phyloP scores from a whole-genome alignment of 2,113 vertebrate species.

The Madoqua kirkii region DNA sequence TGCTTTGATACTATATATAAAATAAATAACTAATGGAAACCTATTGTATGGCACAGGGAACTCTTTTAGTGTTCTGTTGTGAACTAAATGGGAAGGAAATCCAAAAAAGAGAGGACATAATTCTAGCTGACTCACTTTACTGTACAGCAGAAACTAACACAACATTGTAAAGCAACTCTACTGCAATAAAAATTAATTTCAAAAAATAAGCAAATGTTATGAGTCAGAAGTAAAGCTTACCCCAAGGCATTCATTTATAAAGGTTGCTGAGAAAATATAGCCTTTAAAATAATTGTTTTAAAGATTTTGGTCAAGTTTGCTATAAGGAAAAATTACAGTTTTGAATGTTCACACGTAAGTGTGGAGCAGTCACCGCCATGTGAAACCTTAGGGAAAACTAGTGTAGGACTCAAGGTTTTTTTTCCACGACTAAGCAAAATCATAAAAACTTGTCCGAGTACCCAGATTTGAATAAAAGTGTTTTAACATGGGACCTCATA shows the following conservation, averaged over 20 bases:
- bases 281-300: background rate
- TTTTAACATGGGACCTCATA: background rate
- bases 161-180: background rate
- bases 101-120: background rate
- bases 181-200: background rate
- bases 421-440: background rate
- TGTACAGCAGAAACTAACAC: background rate
- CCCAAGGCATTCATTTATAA: background rate
- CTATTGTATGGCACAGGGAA: background rate
- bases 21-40: background rate
- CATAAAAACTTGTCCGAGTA: background rate
- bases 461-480: background rate
- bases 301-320: background rate
- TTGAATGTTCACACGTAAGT: background rate
- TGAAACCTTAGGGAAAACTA: background rate
- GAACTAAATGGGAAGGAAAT: background rate
- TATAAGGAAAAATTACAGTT: background rate
- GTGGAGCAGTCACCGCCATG: background rate
- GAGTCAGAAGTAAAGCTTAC: background rate
- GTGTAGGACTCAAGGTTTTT: background rate
- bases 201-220: background rate
- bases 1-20: background rate
- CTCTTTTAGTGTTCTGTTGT: background rate
- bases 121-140: background rate
- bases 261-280: background rate